phyloP scores from a whole-genome alignment of 2,888 invertebrate genomes.

The Chesias legatella region DNA sequence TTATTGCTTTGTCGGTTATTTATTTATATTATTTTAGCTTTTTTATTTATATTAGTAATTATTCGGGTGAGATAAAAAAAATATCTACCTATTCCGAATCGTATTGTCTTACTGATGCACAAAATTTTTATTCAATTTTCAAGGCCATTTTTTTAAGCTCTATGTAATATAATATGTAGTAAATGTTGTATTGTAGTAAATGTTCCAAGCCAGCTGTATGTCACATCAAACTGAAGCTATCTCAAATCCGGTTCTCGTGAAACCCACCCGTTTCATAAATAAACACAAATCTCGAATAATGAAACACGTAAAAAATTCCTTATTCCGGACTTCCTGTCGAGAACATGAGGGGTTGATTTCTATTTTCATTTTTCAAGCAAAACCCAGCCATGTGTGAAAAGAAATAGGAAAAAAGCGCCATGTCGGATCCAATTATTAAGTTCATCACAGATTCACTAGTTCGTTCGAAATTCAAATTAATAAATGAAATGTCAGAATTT shows the following conservation, averaged over 20 bases:
- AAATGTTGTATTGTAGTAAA: too few species aligned
- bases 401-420: slow-evolving; percentile 30
- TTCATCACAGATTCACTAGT: slow-evolving; percentile 14
- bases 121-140: too few species aligned
- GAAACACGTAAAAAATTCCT: slow-evolving; percentile 66
- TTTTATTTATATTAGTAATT: too few species aligned
- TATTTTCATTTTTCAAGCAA: slow-evolving; percentile 24
- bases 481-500: slow-evolving; percentile 14
- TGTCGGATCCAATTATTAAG: slow-evolving; percentile 8
- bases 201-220: slow-evolving; percentile 15
- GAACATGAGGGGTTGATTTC: slow-evolving; percentile 43
- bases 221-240: slow-evolving; percentile 24
- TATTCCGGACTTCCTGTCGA: slow-evolving; percentile 63
- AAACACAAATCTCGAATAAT: slow-evolving; percentile 61
- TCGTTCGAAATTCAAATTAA: slow-evolving; percentile 23
- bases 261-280: slow-evolving; percentile 48
- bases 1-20: too few species aligned
- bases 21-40: too few species aligned
- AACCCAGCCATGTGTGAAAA: slow-evolving; percentile 27
- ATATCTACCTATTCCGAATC: too few species aligned
- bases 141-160: too few species aligned
- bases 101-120: too few species aligned
- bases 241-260: slow-evolving; percentile 38
- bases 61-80: too few species aligned
- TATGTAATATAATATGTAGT: too few species aligned